phyloP scores from a whole-genome alignment of 1,140 invertebrate species.

The Nasonia giraulti region DNA sequence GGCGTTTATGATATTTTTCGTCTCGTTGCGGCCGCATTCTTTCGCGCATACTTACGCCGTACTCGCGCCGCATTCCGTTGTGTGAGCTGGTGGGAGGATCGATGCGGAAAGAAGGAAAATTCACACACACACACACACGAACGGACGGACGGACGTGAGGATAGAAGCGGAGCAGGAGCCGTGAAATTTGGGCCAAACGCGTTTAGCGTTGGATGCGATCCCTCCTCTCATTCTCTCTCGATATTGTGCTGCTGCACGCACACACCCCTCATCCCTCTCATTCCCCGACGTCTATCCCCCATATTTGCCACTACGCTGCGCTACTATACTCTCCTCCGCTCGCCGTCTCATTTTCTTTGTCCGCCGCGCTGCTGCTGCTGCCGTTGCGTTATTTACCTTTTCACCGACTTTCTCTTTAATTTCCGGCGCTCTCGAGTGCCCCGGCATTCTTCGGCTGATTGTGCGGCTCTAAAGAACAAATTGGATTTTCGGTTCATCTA shows the following conservation, averaged over 20 bases:
- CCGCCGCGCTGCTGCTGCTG: background rate
- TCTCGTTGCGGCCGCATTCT: no score
- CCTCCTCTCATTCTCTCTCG: background rate
- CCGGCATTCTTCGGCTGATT: conserved; percentile 11
- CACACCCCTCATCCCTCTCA: background rate
- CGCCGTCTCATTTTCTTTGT: conserved; percentile 23
- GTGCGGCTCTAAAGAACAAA: conserved; percentile 25
- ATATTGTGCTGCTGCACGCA: background rate
- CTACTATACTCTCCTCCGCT: background rate
- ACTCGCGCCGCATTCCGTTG: no score
- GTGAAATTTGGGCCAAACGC: conserved; percentile 39
- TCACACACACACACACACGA: background rate
- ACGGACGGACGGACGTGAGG: background rate
- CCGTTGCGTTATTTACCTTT: conserved; percentile 23
- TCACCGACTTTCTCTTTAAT: conserved; percentile 24
- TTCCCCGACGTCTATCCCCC: background rate
- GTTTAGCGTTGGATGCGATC: conserved; percentile 22
- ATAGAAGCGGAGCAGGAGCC: background rate
- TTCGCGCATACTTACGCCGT: no score
- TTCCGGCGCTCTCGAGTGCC: background rate
- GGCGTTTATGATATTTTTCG: no score
- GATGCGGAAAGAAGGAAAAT: background rate
- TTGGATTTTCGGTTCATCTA: conserved; percentile 25
- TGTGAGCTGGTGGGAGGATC: background rate
- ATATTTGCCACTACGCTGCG: conserved; percentile 31